Evolutionary conservation across 2,113 vertebrate genomes (phyloP), one percentile per base, ranked within the genome.

Genomic region (Excalfactoria chinensis): DNA sequence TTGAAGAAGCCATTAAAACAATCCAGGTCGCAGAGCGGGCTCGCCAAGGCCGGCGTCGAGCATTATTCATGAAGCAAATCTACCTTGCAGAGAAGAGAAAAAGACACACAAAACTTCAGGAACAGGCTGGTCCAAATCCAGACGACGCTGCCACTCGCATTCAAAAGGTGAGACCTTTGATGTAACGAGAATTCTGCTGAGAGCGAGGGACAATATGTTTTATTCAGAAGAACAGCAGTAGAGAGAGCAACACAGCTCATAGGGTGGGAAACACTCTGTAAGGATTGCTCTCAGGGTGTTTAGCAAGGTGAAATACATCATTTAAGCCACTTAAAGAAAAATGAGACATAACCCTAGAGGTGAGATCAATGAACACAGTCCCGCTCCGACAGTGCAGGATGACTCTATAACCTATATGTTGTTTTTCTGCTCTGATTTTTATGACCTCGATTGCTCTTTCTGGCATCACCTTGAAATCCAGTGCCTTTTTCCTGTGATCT

Each of bases 11-110:
- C 1, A 17, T 98, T 32, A 95, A 83, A 53, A 0, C 96, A 13
- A 97, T 98, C 75, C 98, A 99, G 89, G 70, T 98, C 17, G 96
- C 98, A 1, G 98, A 99, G 88, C 89, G 98, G 18, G 98, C 98
- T 2, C 98, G 98, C 28, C 98, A 98, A 71, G 98, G 98, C 11
- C 98, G 98, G 0, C 90, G 97, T 9, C 91, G 97, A 80, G 98
- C 98, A 1, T 75, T 84, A 2, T 98, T 98, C 95, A 98, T 98
- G 98, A 98, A 88, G 60, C 93, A 93, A 51, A 98, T 98, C 67
- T 97, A 94, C 56, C 90, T 96, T 1, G 95, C 98, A 59, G 97
- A 98, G 25, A 93, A 94, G 51, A 96, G 87, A 69, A 93, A 89
- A 6, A 97, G 86, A n/a, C 93, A 90, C 14, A 77, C 85, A 28